phyloP scores from a whole-genome alignment of 2,888 invertebrate species.

The Melolontha melolontha region DNA sequence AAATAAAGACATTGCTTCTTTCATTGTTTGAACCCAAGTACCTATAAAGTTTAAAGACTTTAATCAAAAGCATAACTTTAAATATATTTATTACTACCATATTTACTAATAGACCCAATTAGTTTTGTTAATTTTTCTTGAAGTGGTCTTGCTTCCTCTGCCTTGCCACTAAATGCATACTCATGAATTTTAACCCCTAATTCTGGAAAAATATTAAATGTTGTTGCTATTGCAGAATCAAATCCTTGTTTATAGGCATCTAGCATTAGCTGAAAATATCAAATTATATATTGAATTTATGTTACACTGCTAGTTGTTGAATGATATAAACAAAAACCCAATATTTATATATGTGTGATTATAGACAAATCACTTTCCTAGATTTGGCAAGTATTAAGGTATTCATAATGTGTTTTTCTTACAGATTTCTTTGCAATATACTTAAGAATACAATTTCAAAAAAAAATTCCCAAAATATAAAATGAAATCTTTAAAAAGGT shows the following conservation, averaged over 20 bases:
- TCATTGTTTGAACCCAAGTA: constrained; percentile 78
- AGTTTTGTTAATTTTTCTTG: constrained; percentile 66
- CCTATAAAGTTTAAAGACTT: constrained; percentile 68
- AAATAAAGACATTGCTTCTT: constrained; percentile 74
- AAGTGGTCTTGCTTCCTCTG: constrained; percentile 66
- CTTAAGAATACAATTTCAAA: too few relatives aligned
- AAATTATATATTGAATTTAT: neutral
- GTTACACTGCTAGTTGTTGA: too few relatives aligned
- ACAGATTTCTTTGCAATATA: too few relatives aligned
- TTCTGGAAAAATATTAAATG: constrained; percentile 75
- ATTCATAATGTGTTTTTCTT: too few relatives aligned
- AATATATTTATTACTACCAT: constrained; percentile 58
- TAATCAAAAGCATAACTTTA: constrained; percentile 21
- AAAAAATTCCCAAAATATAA: too few relatives aligned
- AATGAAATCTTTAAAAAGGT: too few relatives aligned
- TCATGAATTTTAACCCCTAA: constrained; percentile 70
- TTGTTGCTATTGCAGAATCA: constrained; percentile 78
- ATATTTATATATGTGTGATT: too few relatives aligned
- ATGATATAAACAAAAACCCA: too few relatives aligned
- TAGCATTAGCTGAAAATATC: constrained; percentile 70
- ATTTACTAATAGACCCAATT: constrained; percentile 60
- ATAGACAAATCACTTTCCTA: too few relatives aligned
- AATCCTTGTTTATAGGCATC: constrained; percentile 78
- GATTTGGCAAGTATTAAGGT: too few relatives aligned
- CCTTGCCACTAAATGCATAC: constrained; percentile 65